These are phyloP conservation scores for Varecia variegata DNA, from an alignment of 2,797 vertebrate species.

Conservation along the genomic window DNA sequence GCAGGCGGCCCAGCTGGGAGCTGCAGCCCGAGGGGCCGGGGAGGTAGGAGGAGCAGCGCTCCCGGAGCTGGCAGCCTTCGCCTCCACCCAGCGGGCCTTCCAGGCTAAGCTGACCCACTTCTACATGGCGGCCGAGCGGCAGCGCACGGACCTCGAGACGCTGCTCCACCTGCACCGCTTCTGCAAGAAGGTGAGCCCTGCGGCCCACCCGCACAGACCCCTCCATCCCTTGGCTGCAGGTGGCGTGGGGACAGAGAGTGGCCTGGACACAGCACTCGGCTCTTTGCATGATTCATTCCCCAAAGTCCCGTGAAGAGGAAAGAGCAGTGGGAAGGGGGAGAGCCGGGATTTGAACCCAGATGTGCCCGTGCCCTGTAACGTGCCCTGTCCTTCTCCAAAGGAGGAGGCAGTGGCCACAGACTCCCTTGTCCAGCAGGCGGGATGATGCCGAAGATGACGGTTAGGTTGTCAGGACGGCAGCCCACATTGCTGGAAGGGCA, in stretches of 20 bases:
- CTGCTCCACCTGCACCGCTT: constrained; percentile 86
- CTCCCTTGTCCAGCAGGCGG: not conserved
- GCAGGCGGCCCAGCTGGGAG: constrained; percentile 85
- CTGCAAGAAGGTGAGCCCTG: constrained; percentile 88
- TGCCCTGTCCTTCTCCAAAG: not conserved
- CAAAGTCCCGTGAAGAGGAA: accelerated
- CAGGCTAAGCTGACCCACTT: constrained; percentile 89
- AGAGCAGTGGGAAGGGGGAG: not conserved
- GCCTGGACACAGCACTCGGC: accelerated
- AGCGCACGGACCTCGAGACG: constrained; percentile 85
- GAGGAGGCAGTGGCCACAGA: too few relatives aligned
- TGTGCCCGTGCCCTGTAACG: not conserved
- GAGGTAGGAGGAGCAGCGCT: constrained; percentile 61
- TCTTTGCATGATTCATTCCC: not conserved
- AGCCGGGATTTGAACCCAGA: not conserved
- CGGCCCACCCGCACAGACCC: accelerated
- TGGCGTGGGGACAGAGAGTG: not conserved
- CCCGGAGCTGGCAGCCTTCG: constrained; percentile 86
- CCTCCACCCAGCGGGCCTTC: constrained; percentile 84
- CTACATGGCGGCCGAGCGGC: constrained; percentile 87
- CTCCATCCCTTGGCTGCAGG: accelerated
- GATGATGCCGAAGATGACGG: accelerated
- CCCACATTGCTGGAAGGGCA: not conserved
- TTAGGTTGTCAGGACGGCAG: too few relatives aligned
- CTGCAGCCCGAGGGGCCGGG: constrained; percentile 75